Conservation (phyloP, 2,888 invertebrate genomes). For the Malacosoma neustria region DNA sequence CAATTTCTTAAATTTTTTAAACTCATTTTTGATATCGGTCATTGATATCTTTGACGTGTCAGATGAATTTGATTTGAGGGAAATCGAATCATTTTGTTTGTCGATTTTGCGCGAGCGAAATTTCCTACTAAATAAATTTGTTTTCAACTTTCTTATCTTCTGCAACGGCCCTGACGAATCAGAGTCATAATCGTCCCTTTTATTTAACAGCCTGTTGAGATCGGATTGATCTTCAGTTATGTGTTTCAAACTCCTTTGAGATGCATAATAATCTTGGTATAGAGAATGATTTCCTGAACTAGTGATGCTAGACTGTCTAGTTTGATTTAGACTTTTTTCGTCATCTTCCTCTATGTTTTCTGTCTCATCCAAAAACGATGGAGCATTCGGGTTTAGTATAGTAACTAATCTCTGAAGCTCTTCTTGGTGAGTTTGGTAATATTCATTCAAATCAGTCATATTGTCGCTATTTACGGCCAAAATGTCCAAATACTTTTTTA, state of each 20-base stretch:
- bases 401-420: conserved; percentile 49
- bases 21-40: conserved; percentile 52
- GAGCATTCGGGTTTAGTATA: conserved; percentile 52
- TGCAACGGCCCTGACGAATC: conserved; percentile 63
- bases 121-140: conserved; percentile 75
- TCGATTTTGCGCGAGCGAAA: conserved; percentile 74
- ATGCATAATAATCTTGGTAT: conserved; percentile 50
- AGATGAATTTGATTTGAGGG: conserved; percentile 66
- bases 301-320: conserved; percentile 40
- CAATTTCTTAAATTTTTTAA: conserved; percentile 54
- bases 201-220: conserved; percentile 65
- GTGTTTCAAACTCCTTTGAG: conserved; percentile 49
- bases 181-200: conserved; percentile 61
- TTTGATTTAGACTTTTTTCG: conserved; percentile 38
- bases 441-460: conserved; percentile 49
- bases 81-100: conserved; percentile 66
- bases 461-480: conserved; percentile 67
- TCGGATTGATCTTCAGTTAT: conserved; percentile 59
- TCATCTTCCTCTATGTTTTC: conserved; percentile 55
- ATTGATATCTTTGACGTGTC: conserved; percentile 62
- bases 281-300: conserved; percentile 45
- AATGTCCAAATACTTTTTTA: conserved; percentile 77
- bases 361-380: conserved; percentile 46
- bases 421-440: conserved; percentile 55
- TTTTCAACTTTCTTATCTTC: conserved; percentile 77